Evolutionary conservation across 2,888 invertebrate genomes (phyloP), one percentile per base, ranked within the genome.

Genomic region (Lottia gigantea): DNA sequence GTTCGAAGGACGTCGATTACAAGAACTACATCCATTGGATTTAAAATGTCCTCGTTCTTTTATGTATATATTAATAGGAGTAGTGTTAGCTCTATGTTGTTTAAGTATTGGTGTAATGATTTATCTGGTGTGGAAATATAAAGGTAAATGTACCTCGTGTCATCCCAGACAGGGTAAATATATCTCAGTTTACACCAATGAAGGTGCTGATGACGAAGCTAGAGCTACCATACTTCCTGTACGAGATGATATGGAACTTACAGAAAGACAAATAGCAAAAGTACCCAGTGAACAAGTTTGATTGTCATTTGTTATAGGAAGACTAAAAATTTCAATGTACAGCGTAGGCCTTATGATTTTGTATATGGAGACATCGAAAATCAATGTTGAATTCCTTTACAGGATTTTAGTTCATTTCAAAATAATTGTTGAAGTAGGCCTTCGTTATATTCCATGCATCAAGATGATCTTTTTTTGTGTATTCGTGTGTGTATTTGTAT

Each of bases 1-100:
- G 40, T 62, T 64, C 14, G 49, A 26, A 65, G 65, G 65, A 26
- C 31, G 31, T 12, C n/a, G 55, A 19, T 25, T 69, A 45, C 40
- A 55, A 23, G 64, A 47, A 11, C 45, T 69, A 26, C 55, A 47
- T 31, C 45, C 69, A 16, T 23, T 31, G 31, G 69, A 69, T 46
- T 61, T 69, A 16, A 31, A 65, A 15, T 69, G 69, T 46, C 69
- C 69, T 6, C 64, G 69, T 3, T 69, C 69, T 6, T 49, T 69
- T 19, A 15, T 69, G 6, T 55, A 45, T 49, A 61, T 69, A n/a
- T 55, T 65, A 16, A 25, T 69, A 7, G 26, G 40, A 8, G 49
- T 64, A 16, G 23, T 61, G 12, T 11, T 49, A 19, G 55, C 23
- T 1, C 26, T 65, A 2, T 26, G 16, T 46, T 40, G 16, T 63